Evolutionary conservation across 2,888 invertebrate genomes (phyloP).

Genomic region (Neelides folsomi): DNA sequence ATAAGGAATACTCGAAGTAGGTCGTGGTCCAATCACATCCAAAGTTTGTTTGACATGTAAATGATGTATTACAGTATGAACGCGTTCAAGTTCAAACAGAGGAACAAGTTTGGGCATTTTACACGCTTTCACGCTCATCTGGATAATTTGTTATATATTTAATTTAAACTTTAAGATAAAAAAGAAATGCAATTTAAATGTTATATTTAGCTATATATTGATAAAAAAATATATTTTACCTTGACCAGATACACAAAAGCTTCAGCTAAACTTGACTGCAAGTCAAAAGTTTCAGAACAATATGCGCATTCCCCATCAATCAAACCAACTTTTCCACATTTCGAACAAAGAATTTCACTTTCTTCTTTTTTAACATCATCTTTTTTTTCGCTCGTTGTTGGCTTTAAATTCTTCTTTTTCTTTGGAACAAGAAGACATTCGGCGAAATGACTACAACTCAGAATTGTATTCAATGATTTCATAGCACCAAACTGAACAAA

Average conservation of each 20-base stretch:
- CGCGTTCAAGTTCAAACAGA: conserved; percentile 42
- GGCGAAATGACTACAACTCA: conserved; percentile 44
- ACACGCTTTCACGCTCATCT: conserved; percentile 41
- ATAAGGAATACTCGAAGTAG: conserved; percentile 15
- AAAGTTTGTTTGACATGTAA: conserved; percentile 35
- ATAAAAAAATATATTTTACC: conserved; percentile 9
- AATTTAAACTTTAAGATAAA: background rate
- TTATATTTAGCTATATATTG: background rate
- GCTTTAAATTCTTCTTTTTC: conserved; percentile 27
- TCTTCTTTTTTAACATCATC: conserved; percentile 9
- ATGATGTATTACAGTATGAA: conserved; percentile 40
- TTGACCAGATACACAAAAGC: conserved; percentile 26
- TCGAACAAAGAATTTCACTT: conserved; percentile 17
- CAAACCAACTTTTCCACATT: conserved; percentile 20
- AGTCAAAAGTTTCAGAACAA: conserved; percentile 16
- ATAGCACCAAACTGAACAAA: conserved; percentile 46
- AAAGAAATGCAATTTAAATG: background rate
- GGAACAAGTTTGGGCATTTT: conserved; percentile 41
- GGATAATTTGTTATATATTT: conserved; percentile 34
- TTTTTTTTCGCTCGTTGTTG: conserved; percentile 32
- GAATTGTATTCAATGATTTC: conserved; percentile 43
- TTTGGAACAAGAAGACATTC: conserved; percentile 46
- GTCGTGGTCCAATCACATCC: conserved; percentile 25
- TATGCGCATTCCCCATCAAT: conserved; percentile 17
- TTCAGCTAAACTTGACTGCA: conserved; percentile 26